Base-by-base conservation (phyloP, 1,140 invertebrate species). In the Leguminivora glycinivorella region DNA sequence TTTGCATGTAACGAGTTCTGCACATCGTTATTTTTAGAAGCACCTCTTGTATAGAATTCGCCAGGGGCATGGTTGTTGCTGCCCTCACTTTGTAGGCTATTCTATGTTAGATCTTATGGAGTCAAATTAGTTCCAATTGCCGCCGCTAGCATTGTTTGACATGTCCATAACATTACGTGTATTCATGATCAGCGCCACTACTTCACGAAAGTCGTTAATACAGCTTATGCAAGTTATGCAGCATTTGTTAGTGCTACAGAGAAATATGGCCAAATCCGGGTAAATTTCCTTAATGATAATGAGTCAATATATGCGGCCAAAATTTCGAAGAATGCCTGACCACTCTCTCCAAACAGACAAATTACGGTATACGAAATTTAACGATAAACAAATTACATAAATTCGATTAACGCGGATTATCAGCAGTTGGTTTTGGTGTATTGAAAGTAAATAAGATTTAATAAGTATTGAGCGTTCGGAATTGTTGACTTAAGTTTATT, bases 331-430 rank as follows among this genome's bases (percentile, higher is more conserved):
- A 58, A 58, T 29, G 56, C 9, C 58, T 58, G 56, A 12, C 58
- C 25, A 63, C 58, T 63, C 58, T 63, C 58, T 63, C 58, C 58
- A 63, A 63, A 63, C 58, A 63, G 17, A 63, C 31, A 29, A 29
- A 63, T 63, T 63, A 29, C 58, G 58, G 58, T 29, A 29, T 6
- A 29, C 19, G 25, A 29, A 17, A n/a, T 14, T 63, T 17, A 29
- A 29, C 19, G 58, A 34, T 63, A 34, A 31, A 34, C 29, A 63
- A 34, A 63, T 63, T 63, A 63, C n/a, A 17, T 63, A 5, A 63
- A 29, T 31, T 63, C 26, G 25, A 29, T 25, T 63, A 29, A 22
- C 58, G 5, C 26, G 26, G 47, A 52, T 52, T 52, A 52, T 52
- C 47, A 22, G 47, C 22, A 10, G 2, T 52, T 52, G 19, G 19